Evolutionary conservation across 2,888 invertebrate genomes (phyloP), one percentile per base, ranked within the genome.

Genomic region (Rhagium mordax): DNA sequence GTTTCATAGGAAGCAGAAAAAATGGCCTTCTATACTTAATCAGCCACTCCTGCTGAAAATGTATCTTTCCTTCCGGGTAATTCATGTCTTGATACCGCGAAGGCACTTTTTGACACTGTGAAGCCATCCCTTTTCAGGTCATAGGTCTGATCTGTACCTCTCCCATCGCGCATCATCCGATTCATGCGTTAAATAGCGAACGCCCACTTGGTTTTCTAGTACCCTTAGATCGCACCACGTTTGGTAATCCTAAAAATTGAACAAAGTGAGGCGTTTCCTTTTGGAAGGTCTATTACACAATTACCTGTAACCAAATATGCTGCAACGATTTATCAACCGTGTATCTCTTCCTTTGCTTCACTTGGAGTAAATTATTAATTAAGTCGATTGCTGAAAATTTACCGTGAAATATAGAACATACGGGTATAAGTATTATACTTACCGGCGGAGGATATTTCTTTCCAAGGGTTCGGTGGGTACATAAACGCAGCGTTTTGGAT

Each of bases 401-500:
- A 66, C 79, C 80, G 64, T 68, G 49, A 61, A 47, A 55, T 53
- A 48, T n/a, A 15, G 20, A 57, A 15, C 10, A 33, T 16, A 61
- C 70, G 29, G 47, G 16, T 47, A 20, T n/a, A n/a, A n/a, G n/a
- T n/a, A n/a, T n/a, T n/a, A n/a, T n/a, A n/a, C n/a, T 71, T 89
- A 96, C 96, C 96, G 88, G 96, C 94, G 59, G 93, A 92, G 24
- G 98, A 98, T 85, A 99, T 97, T 87, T 98, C 96, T 85, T 96
- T 95, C 99, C 99, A 99, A 0, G 99, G 98, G 88, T 94, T 94
- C 20, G 97, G 96, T 51, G 99, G 99, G 90, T 99, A 99, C 99
- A 99, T 99, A 88, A 99, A 99, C 70, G 98, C 98, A 33, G 99
- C 99, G 90, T 99, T 99, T 89, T 99, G 98, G 80, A 99, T 99